Evolutionary conservation across 2,888 invertebrate species (phyloP).

Genomic region (Mythimna albipuncta): DNA sequence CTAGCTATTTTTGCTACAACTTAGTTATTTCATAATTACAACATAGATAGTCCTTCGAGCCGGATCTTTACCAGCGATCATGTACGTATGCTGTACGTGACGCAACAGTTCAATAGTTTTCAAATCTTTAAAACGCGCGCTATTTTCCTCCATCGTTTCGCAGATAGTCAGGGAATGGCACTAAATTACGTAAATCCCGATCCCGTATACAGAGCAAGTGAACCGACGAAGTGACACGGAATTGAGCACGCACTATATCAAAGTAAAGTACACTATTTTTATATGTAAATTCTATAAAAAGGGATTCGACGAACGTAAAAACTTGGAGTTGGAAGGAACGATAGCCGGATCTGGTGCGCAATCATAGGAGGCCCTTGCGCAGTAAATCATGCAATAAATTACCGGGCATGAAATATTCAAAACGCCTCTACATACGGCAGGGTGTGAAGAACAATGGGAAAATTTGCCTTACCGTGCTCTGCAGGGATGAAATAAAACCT

Average conservation of each 20-base stretch:
- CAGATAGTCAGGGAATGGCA: conserved; percentile 52
- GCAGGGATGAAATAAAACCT: conserved; percentile 66
- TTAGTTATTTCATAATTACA: neutral
- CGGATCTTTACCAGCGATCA: neutral
- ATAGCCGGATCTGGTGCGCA: conserved; percentile 66
- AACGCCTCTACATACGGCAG: conserved; percentile 80
- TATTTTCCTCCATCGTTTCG: conserved; percentile 42
- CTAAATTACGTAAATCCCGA: conserved; percentile 54
- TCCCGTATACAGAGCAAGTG: conserved; percentile 51
- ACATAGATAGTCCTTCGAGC: neutral
- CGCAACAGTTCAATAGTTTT: conserved; percentile 29
- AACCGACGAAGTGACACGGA: conserved; percentile 59
- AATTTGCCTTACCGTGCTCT: conserved; percentile 72
- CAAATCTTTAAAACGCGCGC: conserved; percentile 48
- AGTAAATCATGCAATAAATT: conserved; percentile 89
- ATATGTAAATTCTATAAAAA: conserved; percentile 76
- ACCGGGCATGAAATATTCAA: conserved; percentile 87
- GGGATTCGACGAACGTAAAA: conserved; percentile 69
- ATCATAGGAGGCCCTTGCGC: conserved; percentile 74
- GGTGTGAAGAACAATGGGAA: conserved; percentile 80
- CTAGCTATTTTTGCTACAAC: no score
- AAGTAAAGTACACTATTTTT: conserved; percentile 71
- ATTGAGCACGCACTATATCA: conserved; percentile 64
- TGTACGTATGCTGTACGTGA: neutral
- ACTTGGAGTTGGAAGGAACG: conserved; percentile 64